Evolutionary conservation across 2,797 vertebrate species (phyloP).

Genomic region (Petrocephalus schoutedeni): DNA sequence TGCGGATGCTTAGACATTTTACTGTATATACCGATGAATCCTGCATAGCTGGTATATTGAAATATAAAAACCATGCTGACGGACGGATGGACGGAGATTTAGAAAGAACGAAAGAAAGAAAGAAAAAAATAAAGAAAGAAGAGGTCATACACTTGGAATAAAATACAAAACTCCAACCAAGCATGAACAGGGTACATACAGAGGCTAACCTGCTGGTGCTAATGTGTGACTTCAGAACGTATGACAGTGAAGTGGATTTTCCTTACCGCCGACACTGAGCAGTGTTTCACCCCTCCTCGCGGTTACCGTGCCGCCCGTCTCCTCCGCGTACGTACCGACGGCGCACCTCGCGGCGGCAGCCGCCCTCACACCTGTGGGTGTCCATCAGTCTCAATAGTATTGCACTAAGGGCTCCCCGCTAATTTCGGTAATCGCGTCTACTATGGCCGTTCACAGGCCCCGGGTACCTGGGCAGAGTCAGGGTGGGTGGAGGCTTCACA

Average conservation of each 20-base stretch:
- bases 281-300: neutral
- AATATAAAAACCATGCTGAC: neutral
- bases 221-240: neutral
- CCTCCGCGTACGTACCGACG: neutral
- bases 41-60: neutral
- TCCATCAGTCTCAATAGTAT: constrained; percentile 34
- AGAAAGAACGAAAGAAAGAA: neutral
- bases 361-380: neutral
- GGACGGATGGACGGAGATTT: neutral
- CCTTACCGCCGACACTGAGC: neutral
- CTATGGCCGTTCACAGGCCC: constrained; percentile 32
- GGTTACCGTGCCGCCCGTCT: neutral
- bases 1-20: neutral
- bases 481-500: constrained; percentile 22
- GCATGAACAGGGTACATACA: neutral
- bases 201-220: neutral
- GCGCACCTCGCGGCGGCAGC: neutral
- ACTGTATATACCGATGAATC: neutral
- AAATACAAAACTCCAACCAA: neutral
- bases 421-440: constrained; percentile 27
- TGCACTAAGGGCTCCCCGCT: constrained; percentile 10
- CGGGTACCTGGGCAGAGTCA: neutral
- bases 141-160: neutral
- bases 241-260: neutral
- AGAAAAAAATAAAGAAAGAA: neutral